These are phyloP conservation scores for Characodon lateralis DNA, from an alignment of 2,797 vertebrate species.

Conservation along the genomic window DNA sequence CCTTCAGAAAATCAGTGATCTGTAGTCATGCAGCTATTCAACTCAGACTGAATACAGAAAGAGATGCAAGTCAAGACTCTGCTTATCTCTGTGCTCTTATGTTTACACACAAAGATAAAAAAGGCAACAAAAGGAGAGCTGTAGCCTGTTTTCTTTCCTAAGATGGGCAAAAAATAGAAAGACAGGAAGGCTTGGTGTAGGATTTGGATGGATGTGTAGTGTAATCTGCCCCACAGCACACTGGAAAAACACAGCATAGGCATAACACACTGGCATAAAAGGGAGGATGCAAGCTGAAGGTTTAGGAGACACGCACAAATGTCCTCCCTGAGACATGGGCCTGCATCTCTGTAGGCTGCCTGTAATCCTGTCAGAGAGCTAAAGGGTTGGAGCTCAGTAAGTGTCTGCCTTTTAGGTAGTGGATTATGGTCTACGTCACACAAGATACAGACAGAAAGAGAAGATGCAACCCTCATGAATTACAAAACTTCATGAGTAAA, in stretches of 20 bases:
- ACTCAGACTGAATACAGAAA: conserved; percentile 39
- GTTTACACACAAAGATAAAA: conserved; percentile 34
- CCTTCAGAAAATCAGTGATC: conserved; percentile 48
- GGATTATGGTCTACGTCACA: conserved; percentile 77
- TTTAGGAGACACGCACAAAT: conserved; percentile 70
- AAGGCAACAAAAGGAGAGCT: conserved; percentile 62
- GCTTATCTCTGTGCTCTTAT: conserved; percentile 67
- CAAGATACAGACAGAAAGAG: conserved; percentile 74
- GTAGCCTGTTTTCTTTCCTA: conserved; percentile 68
- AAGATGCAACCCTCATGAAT: conserved; percentile 51
- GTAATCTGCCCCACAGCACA: conserved; percentile 40
- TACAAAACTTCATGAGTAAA: conserved; percentile 72
- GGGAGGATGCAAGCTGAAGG: conserved; percentile 43
- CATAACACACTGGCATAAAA: conserved; percentile 47
- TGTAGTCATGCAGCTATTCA: conserved; percentile 56
- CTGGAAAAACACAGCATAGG: conserved; percentile 51
- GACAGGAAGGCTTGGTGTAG: conserved; percentile 60
- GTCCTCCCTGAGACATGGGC: conserved; percentile 82
- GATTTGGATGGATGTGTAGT: conserved; percentile 39
- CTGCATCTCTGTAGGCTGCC: conserved; percentile 78
- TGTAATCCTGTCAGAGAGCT: conserved; percentile 80
- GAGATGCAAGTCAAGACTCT: conserved; percentile 76
- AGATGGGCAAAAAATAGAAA: conserved; percentile 48
- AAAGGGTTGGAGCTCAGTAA: conserved; percentile 78
- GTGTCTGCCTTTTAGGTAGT: conserved; percentile 67